A percentile compares a stretch with the other conserved stretches of the same genome.
These are phyloP conservation scores for Gryon sp. DNA, from an alignment of 1,140 invertebrate species.

Conservation along the genomic window DNA sequence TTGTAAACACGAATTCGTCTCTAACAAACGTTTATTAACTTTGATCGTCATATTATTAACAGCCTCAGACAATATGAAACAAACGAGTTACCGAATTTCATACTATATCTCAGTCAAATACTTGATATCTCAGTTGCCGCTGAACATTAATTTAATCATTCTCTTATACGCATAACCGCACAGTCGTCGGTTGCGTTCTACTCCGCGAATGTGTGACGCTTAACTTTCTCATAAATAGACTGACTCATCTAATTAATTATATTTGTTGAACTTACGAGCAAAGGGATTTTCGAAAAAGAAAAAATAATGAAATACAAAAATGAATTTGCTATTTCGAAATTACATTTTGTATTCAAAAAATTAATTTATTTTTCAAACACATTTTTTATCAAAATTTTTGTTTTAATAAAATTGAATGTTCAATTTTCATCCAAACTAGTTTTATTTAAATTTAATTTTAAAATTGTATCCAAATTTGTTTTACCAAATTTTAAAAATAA, in stretches of 20 bases:
- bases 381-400: too few species aligned
- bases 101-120: too few species aligned
- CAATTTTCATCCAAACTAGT: too few species aligned
- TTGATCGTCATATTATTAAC: conserved; percentile 3
- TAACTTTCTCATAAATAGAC: conserved; percentile 13
- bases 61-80: not conserved
- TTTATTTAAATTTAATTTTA: too few species aligned
- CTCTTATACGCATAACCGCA: not conserved
- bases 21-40: conserved; percentile 4
- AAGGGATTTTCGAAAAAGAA: not conserved
- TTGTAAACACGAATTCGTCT: not conserved
- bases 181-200: not conserved
- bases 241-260: not conserved
- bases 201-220: not conserved
- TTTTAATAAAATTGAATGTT: too few species aligned
- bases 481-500: too few species aligned
- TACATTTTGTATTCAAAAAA: too few species aligned
- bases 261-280: not conserved
- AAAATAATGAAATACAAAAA: not conserved
- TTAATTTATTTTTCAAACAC: not conserved
- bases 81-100: conserved; percentile 9
- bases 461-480: too few species aligned
- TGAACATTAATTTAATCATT: conserved; percentile 16
- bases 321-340: too few species aligned
- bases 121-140: conserved; percentile 12